Percentiles rank a stretch among this genome's conserved stretches.
Conservation (phyloP, 2,888 invertebrate genomes). For the Lithophane semibrunnea region DNA sequence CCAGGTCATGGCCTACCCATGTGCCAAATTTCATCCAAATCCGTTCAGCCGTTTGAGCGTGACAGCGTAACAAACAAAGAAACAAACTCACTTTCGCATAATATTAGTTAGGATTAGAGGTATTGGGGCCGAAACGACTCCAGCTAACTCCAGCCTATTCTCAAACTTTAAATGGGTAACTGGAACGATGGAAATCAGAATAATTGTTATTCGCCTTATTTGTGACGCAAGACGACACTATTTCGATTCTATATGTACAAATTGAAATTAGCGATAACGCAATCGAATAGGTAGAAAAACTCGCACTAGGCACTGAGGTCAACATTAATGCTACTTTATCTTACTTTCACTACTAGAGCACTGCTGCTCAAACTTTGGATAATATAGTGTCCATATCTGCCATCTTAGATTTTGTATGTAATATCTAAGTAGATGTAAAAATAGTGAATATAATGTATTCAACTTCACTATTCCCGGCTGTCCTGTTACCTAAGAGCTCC, state of each 20-base stretch:
- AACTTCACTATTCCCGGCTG: conserved; percentile 37
- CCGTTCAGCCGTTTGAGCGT: too few species aligned
- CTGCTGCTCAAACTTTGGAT: conserved; percentile 31
- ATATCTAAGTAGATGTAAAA: conserved; percentile 43
- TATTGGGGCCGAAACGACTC: too few species aligned
- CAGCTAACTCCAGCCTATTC: too few species aligned
- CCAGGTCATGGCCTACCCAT: too few species aligned
- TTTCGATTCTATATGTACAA: neutral
- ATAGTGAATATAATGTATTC: conserved; percentile 53
- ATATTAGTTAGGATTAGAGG: too few species aligned
- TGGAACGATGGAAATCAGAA: too few species aligned
- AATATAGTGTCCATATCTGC: conserved; percentile 34
- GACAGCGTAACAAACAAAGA: too few species aligned
- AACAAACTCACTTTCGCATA: too few species aligned
- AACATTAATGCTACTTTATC: conserved; percentile 23
- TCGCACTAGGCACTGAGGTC: neutral
- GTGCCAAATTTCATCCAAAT: too few species aligned
- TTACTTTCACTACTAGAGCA: conserved; percentile 20
- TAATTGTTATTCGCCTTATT: neutral
- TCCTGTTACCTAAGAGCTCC: conserved; percentile 37
- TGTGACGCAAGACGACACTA: neutral
- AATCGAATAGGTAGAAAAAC: neutral
- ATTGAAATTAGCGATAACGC: neutral
- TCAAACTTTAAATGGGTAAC: too few species aligned
- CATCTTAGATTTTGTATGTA: conserved; percentile 50